Conservation (phyloP, 2,113 vertebrate species). For the Delphinapterus leucas region DNA sequence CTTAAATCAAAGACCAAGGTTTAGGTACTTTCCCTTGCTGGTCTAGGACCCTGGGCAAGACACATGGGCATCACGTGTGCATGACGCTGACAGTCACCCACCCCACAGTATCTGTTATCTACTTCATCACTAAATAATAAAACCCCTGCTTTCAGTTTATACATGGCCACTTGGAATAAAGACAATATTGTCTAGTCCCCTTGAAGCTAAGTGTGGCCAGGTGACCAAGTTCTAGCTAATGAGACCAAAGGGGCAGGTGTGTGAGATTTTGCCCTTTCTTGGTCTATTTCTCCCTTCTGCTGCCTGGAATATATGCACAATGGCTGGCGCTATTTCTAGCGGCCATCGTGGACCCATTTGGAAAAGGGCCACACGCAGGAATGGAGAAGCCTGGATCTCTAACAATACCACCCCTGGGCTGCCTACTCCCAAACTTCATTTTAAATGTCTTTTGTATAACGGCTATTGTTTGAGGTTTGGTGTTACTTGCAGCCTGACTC, state of each 20-base stretch:
- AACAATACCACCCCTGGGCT: background rate
- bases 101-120: background rate
- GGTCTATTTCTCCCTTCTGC: background rate
- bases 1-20: background rate
- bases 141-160: background rate
- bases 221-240: background rate
- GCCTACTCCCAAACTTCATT: constrained; percentile 5
- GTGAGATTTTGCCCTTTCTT: background rate
- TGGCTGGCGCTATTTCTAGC: background rate
- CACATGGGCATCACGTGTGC: background rate
- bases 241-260: background rate
- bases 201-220: background rate
- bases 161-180: background rate
- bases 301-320: background rate
- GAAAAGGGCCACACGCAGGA: background rate
- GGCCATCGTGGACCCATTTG: no score
- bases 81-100: background rate
- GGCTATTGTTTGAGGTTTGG: background rate
- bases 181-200: background rate
- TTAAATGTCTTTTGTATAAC: background rate
- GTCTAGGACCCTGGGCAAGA: background rate
- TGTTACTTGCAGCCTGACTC: background rate
- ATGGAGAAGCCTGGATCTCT: accelerated
- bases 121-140: background rate
- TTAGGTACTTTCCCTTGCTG: background rate